A percentile compares a stretch with the other conserved stretches of the same genome.
Evolutionary conservation across 2,888 invertebrate species (phyloP).

Genomic region (Xylocampa areola): DNA sequence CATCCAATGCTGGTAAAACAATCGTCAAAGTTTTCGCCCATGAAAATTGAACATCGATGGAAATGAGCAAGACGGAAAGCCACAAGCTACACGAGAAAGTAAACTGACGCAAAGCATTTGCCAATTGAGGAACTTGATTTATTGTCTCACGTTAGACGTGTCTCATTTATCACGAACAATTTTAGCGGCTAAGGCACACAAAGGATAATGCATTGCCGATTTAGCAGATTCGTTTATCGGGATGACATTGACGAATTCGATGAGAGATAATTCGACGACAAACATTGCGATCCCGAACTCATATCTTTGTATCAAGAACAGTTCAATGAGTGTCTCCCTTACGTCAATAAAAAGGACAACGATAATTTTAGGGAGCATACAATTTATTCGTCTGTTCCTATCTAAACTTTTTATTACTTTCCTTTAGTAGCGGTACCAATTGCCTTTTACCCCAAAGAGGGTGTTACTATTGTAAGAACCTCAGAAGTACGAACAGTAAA

Average conservation of each 20-base stretch:
- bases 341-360: slow-evolving; percentile 50
- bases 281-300: slow-evolving; percentile 36
- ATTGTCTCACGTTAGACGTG: slow-evolving; percentile 76
- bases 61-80: slow-evolving; percentile 59
- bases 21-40: slow-evolving; percentile 44
- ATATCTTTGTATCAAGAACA: slow-evolving; percentile 43
- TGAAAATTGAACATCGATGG: slow-evolving; percentile 63
- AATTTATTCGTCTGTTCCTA: slow-evolving; percentile 63
- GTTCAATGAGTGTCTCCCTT: slow-evolving; percentile 29
- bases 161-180: slow-evolving; percentile 81
- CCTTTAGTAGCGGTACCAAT: slow-evolving; percentile 54
- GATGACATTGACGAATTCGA: slow-evolving; percentile 77
- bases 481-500: slow-evolving; percentile 61
- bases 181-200: slow-evolving; percentile 76
- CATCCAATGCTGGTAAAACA: slow-evolving; percentile 54
- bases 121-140: slow-evolving; percentile 76
- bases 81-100: slow-evolving; percentile 57
- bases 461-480: slow-evolving; percentile 50
- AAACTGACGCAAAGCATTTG: slow-evolving; percentile 65
- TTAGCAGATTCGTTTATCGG: slow-evolving; percentile 74
- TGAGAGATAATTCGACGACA: slow-evolving; percentile 63
- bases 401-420: slow-evolving; percentile 66
- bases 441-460: slow-evolving; percentile 49
- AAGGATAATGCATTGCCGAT: slow-evolving; percentile 77
- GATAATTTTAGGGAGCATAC: slow-evolving; percentile 58